Base-by-base conservation (phyloP, 2,888 invertebrate species). In the Hyposoter didymator region DNA sequence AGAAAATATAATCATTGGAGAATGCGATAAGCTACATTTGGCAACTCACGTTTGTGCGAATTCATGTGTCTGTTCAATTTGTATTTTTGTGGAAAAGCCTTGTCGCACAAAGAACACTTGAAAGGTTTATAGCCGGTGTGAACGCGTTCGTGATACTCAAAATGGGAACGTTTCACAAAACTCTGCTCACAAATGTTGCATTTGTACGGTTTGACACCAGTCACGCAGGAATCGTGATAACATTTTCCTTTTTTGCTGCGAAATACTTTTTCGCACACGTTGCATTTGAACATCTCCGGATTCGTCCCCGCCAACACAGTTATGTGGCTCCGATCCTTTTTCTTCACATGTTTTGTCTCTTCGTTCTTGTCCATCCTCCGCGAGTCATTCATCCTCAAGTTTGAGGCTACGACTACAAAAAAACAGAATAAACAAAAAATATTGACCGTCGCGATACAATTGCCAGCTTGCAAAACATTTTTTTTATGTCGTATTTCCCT, bases 91-190 rank as follows among this genome's bases (percentile, higher is more conserved):
- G 95, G 95, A 93, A 97, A 97, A 43, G 95, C 94, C 91, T 96
- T 97, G 0, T 95, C 94, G 89, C 97, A 97, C 0, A 95, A 91
- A 17, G 95, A 94, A 88, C 97, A 97, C 0, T 95, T 92, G 88
- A 95, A 96, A 0, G 95, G 95, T 82, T 95, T 95, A 87, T 95
- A 95, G 70, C 95, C 95, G 45, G 94, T 95, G 89, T 97, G 97
- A 32, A 95, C 95, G 19, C 96, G 95, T 92, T 96, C 95, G 89
- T 97, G 97, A 88, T 97, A 96, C 90, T 97, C 96, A 87, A 96
- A 95, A 92, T 97, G 97, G 0, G 97, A 96, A 79, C 95, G 95
- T 6, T 96, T 95, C 2, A 96, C 95, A 92, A 97, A 97, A 43
- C 90, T 91, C 64, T 90, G 90, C 14, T 93, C 93, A 86, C 95